Base-by-base conservation (phyloP, 1,140 invertebrate genomes). In the Trissolcus basalis region DNA sequence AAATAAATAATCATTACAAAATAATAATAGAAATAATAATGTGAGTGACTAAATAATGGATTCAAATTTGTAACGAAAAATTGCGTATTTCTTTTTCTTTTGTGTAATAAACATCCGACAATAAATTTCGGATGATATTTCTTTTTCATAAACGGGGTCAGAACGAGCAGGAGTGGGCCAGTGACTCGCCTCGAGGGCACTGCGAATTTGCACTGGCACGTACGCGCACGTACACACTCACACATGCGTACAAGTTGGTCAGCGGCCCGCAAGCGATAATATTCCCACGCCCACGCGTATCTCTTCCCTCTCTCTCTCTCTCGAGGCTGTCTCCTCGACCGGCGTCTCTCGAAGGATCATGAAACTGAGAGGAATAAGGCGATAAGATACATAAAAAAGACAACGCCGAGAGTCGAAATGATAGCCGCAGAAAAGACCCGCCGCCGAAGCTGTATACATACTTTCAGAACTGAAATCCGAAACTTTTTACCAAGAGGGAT, bases 211-310 rank as follows among this genome's bases (percentile, higher is more conserved):
- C 50, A 39, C 44, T 39, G 14, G 19, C 48, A 50, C 32, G 32
- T 43, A 27, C 19, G 67, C 55, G 10, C 32, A 54, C 44, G 16
- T 58, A 59, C 48, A 48, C 43, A n/a, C 33, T 51, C 60, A 55
- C 68, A 79, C 27, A 60, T 67, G 59, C n/a, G 1, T 27, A 19
- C 19, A 6, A 35, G 47, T 74, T 81, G 81, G 77, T 80, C 79
- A 77, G 78, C 71, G 81, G 80, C 81, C 83, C 80, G 74, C 70
- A 71, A 83, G 83, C 80, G 78, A 85, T 82, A 81, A 82, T 84
- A 82, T 86, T 86, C 83, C 83, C 83, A 86, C 85, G 85, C 82
- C 85, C 83, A 81, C 85, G 80, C 82, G 79, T 59, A 72, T 69
- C 73, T 70, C 71, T 61, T 69, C 65, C 61, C 36, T 48, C 64